Conservation (phyloP, 1,140 invertebrate species). For the Dinothrombium tinctorium region DNA sequence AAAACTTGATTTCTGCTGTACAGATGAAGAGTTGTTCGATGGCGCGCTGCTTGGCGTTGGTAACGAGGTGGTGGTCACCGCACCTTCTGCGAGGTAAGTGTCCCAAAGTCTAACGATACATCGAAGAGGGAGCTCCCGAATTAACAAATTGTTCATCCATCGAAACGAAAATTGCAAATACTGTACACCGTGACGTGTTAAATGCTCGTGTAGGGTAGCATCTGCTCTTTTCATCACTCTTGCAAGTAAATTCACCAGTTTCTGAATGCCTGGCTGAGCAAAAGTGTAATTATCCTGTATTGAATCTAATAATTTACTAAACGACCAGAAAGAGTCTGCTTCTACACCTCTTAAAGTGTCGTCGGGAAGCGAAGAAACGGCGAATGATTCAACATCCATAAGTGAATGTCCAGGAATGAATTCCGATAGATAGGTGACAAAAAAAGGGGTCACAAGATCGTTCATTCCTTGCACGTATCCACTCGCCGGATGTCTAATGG, state of each 20-base stretch:
- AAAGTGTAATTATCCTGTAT: slow-evolving; percentile 99
- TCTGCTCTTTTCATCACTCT: slow-evolving; percentile 91
- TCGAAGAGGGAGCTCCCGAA: slow-evolving; percentile 80
- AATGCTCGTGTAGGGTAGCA: slow-evolving; percentile 65
- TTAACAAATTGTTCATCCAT: slow-evolving; percentile 99
- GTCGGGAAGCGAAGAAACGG: slow-evolving; percentile 48
- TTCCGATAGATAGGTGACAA: slow-evolving; percentile 94
- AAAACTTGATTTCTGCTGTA: too few species aligned
- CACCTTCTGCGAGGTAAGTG: slow-evolving; percentile 56
- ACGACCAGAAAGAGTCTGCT: slow-evolving; percentile 97
- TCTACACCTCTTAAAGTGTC: slow-evolving; percentile 65
- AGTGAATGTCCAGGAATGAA: slow-evolving; percentile 37
- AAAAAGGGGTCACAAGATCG: slow-evolving; percentile 95
- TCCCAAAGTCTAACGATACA: slow-evolving; percentile 98
- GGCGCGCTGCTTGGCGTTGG: not conserved
- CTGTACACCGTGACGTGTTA: slow-evolving; percentile 78
- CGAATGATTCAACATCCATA: slow-evolving; percentile 61
- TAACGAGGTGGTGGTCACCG: slow-evolving; percentile 1
- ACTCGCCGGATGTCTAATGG: slow-evolving; percentile 91
- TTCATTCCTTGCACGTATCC: slow-evolving; percentile 99
- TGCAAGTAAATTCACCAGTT: slow-evolving; percentile 64
- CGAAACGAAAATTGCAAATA: slow-evolving; percentile 98
- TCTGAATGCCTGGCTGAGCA: slow-evolving; percentile 95
- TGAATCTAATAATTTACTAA: slow-evolving; percentile 89
- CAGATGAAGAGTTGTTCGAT: too few species aligned